phyloP scores from a whole-genome alignment of 2,113 vertebrate genomes.

The Puma concolor region DNA sequence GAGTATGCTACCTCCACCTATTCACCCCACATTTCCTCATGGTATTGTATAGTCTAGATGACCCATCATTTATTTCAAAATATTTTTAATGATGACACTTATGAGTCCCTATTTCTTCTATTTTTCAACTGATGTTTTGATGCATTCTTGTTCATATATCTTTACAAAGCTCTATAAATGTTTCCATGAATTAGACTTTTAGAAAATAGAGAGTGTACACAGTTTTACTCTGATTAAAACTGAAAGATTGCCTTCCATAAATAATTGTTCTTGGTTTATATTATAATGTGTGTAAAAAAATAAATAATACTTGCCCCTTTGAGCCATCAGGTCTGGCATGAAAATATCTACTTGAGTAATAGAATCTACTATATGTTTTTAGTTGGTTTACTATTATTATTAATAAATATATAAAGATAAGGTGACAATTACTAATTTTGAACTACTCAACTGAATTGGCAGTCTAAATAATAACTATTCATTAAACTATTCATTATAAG shows the following conservation, averaged over 20 bases:
- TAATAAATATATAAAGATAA: conserved; percentile 55
- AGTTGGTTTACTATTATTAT: conserved; percentile 45
- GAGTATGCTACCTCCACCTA: not conserved
- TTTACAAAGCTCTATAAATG: not conserved
- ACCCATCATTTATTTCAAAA: not conserved
- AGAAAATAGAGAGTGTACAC: not conserved
- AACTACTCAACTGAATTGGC: conserved; percentile 62
- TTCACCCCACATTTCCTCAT: not conserved
- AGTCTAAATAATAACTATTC: conserved; percentile 56
- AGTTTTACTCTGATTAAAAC: not conserved
- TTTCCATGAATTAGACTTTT: conserved; percentile 36
- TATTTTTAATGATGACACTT: not conserved
- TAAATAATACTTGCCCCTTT: not conserved
- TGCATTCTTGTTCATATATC: not conserved
- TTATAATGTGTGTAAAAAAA: not conserved
- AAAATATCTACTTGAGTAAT: conserved; percentile 55
- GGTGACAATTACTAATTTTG: conserved; percentile 62
- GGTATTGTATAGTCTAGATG: not conserved
- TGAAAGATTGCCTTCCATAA: not conserved
- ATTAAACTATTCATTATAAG: conserved; percentile 56
- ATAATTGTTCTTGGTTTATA: conserved; percentile 18
- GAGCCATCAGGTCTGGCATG: not conserved
- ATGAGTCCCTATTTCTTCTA: not conserved
- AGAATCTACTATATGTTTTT: not conserved
- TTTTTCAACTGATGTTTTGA: not conserved